Base-by-base conservation (phyloP, 2,888 invertebrate genomes). In the Sarcophaga rosellei region DNA sequence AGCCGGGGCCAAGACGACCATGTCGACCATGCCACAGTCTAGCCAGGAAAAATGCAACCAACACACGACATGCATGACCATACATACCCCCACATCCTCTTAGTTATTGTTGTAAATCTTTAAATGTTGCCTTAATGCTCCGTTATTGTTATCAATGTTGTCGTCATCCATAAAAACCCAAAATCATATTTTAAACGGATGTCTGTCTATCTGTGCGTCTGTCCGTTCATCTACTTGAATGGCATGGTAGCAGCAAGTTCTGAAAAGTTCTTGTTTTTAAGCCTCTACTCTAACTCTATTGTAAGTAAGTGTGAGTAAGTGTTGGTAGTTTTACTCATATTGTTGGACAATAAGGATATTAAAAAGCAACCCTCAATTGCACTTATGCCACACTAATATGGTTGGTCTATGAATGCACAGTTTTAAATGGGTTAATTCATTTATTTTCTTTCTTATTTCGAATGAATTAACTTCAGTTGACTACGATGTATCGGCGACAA, bases 141-240 rank as follows among this genome's bases (percentile, higher is more conserved):
- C 72, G 44, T 2, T 62, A 5, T 75, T 59, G 35, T 66, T 20
- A 63, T 45, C 66, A 74, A 15, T 53, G 21, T 74, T 61, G 65
- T 76, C 72, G 59, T 59, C 84, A 79, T 69, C 80, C 76, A 86
- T 80, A 77, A 79, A 81, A 83, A n/a, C 44, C 83, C 77, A 78
- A 78, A 84, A 84, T 86, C 86, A 86, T 81, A 86, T 78, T 84
- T 84, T 78, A 65, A 86, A 80, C 80, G 86, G 76, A 86, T 86
- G 82, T 76, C 80, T 82, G 53, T 53, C 76, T 86, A 3, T 5
- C 10, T 11, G n/a, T n/a, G n/a, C n/a, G 53, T 35, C 25, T 35
- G 10, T 35, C 35, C 10, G 8, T 35, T 0, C 35, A 35, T 35
- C 35, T 35, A 79, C 68, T 69, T 73, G 85, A 85, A 85, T 82